These are phyloP conservation scores for Lasius fuliginosus DNA, from an alignment of 2,888 invertebrate genomes.

Conservation along the genomic window DNA sequence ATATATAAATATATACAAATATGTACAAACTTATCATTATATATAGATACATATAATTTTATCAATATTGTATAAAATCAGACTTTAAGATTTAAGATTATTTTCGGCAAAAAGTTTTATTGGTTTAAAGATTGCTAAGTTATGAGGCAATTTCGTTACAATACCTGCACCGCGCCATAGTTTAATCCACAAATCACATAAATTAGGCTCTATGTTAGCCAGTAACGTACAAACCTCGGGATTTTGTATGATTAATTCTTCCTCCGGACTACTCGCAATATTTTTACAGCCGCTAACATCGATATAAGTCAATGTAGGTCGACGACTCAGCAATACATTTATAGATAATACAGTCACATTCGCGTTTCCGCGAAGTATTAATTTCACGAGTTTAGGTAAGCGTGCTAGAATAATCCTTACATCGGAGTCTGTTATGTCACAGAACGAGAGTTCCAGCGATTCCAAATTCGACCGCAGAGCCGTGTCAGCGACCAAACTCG, in stretches of 20 bases:
- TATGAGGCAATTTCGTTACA: conserved; percentile 75
- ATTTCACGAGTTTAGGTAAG: conserved; percentile 78
- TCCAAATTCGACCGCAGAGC: conserved; percentile 77
- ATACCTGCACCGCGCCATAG: conserved; percentile 79
- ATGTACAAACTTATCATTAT: conserved; percentile 1
- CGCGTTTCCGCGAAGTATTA: conserved; percentile 79
- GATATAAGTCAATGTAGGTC: conserved; percentile 79
- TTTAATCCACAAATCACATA: conserved; percentile 78
- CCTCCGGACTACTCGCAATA: conserved; percentile 75
- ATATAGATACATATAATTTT: background rate
- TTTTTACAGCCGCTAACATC: conserved; percentile 79
- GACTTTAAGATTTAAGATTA: background rate
- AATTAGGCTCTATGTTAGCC: conserved; percentile 76
- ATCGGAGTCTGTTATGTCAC: conserved; percentile 80
- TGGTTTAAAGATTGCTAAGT: conserved; percentile 80
- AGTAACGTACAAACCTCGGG: conserved; percentile 80
- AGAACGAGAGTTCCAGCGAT: conserved; percentile 79
- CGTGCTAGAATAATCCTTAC: conserved; percentile 76
- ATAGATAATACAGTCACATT: conserved; percentile 76
- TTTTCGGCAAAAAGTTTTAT: background rate
- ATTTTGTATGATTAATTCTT: conserved; percentile 71
- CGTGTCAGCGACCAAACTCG: conserved; percentile 55
- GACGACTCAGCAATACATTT: conserved; percentile 75
- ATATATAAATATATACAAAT: background rate
- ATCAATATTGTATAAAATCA: background rate